Evolutionary conservation across 2,797 vertebrate species (phyloP).

Genomic region (Sebastes melanostomus): DNA sequence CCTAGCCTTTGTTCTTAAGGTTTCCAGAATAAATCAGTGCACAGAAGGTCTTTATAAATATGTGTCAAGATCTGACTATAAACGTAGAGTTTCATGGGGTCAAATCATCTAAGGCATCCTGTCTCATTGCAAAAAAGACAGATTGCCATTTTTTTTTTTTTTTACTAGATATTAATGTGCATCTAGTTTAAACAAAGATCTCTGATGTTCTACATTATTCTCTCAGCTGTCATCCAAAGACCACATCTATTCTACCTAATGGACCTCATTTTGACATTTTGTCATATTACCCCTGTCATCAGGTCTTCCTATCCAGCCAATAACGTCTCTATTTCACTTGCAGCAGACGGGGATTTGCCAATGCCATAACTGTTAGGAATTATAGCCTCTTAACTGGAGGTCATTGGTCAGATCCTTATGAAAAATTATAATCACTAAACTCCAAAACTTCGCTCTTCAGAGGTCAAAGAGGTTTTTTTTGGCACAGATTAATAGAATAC

Average conservation of each 20-base stretch:
- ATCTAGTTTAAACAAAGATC: background rate
- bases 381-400: constrained; percentile 25
- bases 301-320: background rate
- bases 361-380: constrained; percentile 1
- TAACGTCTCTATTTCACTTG: constrained; percentile 6
- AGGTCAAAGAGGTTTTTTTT: constrained; percentile 32
- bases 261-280: background rate
- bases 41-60: background rate
- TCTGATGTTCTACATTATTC: background rate
- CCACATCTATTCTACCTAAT: background rate
- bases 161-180: background rate
- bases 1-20: background rate
- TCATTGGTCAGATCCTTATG: constrained; percentile 22
- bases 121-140: background rate
- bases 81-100: background rate
- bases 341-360: background rate
- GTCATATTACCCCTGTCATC: background rate
- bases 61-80: background rate
- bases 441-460: constrained; percentile 8
- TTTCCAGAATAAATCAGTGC: constrained; percentile 6
- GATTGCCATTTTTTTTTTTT: background rate
- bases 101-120: background rate
- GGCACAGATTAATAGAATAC: constrained; percentile 38
- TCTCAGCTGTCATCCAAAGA: background rate
- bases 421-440: constrained; percentile 10